Base-by-base conservation (phyloP, 2,888 invertebrate genomes). In the Platycheirus rosarum region DNA sequence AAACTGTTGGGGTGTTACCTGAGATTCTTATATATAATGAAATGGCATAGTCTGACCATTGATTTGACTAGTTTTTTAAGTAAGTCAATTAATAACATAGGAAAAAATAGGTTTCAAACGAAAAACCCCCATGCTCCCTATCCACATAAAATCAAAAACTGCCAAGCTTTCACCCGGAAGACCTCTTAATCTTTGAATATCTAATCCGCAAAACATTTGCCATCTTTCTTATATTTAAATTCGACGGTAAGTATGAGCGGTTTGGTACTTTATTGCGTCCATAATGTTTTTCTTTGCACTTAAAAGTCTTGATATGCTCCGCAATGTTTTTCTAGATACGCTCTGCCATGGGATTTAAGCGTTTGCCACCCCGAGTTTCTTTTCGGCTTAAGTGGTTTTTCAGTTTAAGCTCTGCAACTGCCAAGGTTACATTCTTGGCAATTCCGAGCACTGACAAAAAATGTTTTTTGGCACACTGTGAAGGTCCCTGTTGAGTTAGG, bases 371-470 rank as follows among this genome's bases (percentile, higher is more conserved):
- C 37, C 42, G 46, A 26, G 62, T 4, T 46, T 62, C 62, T 8
- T 20, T 35, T 11, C 62, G 62, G 13, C 32, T 62, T n/a, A 62
- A 32, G 13, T 46, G 18, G 32, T 62, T 46, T 18, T 62, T 32
- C 8, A 32, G 29, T 23, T 60, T 60, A 14, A 60, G 29, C 6
- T 60, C 16, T 23, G 60, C 44, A 44, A 60, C 29, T 29, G 60
- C 44, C 23, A 60, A 60, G 4, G 62, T 62, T 18, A 0, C 13
- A 62, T 46, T 62, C 11, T 62, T 62, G 42, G 46, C 32, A 8
- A 46, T 62, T 9, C 62, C 62, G 29, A 46, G 46, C 29, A 62
- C 62, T 18, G 46, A 46, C 62, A 62, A 18, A 46, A n/a, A 62
- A 62, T 11, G 62, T 62, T 46, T 62, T 62, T 62, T 23, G 62